Conservation (phyloP, 2,113 vertebrate species). For the Tetraodon nigroviridis region DNA sequence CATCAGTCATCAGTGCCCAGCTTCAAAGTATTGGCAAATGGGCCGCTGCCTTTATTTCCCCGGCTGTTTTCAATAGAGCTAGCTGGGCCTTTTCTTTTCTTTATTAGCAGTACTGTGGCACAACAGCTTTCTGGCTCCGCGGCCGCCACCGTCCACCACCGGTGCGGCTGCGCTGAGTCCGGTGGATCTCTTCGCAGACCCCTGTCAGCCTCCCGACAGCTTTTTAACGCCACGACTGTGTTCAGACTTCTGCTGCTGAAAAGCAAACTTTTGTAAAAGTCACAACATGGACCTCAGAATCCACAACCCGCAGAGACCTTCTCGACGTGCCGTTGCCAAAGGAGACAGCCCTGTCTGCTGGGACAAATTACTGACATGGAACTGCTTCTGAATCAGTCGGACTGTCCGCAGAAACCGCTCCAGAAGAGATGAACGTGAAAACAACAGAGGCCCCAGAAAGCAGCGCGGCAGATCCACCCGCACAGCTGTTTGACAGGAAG, state of each 20-base stretch:
- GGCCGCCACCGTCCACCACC: constrained; percentile 40
- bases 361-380: constrained; percentile 30
- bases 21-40: constrained; percentile 46
- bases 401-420: constrained; percentile 10
- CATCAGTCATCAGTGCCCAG: constrained; percentile 33
- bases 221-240: constrained; percentile 45
- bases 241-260: constrained; percentile 56
- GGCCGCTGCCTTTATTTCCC: constrained; percentile 41
- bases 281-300: constrained; percentile 62
- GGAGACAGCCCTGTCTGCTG: constrained; percentile 43
- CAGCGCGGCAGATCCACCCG: constrained; percentile 31
- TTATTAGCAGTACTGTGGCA: constrained; percentile 42
- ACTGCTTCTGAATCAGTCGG: constrained; percentile 23
- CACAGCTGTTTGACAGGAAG: constrained; percentile 29
- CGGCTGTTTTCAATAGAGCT: constrained; percentile 44
- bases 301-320: constrained; percentile 58
- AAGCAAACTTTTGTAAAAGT: constrained; percentile 50
- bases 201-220: constrained; percentile 27
- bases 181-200: constrained; percentile 34
- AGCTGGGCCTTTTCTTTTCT: background rate
- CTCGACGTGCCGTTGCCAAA: constrained; percentile 66
- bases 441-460: constrained; percentile 21
- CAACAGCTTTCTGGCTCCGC: constrained; percentile 55
- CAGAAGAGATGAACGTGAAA: constrained; percentile 19
- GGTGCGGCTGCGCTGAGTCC: constrained; percentile 40